Evolutionary conservation across 30 jellyfish, hydroid and myxozoan species (phyloP).

Genomic region (Aurelia aurita): DNA sequence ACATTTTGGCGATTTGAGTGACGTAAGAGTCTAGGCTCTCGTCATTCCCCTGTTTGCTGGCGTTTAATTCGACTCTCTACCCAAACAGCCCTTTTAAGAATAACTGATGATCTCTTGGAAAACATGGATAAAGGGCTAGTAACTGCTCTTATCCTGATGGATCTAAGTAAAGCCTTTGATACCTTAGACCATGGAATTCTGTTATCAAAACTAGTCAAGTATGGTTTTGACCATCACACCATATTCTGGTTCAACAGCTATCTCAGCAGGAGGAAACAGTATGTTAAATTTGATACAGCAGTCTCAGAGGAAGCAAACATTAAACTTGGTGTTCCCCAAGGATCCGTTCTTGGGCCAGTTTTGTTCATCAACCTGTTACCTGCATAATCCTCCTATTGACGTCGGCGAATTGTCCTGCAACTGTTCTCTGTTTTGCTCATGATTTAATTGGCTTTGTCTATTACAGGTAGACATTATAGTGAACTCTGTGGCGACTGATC

Average conservation of each 20-base stretch:
- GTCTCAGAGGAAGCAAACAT: conserved; percentile 47
- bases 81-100: conserved; percentile 51
- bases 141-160: conserved; percentile 56
- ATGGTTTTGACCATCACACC: conserved; percentile 41
- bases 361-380: too few relatives aligned
- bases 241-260: conserved; percentile 13
- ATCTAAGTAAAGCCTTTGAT: conserved; percentile 36
- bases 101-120: conserved; percentile 46
- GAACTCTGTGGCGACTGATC: conserved; percentile 7
- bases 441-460: too few relatives aligned
- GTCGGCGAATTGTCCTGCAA: too few relatives aligned
- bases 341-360: conserved; percentile 37
- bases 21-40: too few relatives aligned
- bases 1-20: too few relatives aligned
- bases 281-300: conserved; percentile 6
- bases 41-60: too few relatives aligned
- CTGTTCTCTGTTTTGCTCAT: too few relatives aligned
- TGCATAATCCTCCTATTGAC: too few relatives aligned
- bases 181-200: conserved; percentile 43
- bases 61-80: too few relatives aligned
- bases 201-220: conserved; percentile 27
- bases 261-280: conserved; percentile 7
- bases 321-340: conserved; percentile 45
- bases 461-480: conserved; percentile 13
- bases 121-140: conserved; percentile 50